A percentile compares a stretch with the other conserved stretches of the same genome.
Evolutionary conservation across 1,140 invertebrate species (phyloP).

Genomic region (Drosophila tristis): DNA sequence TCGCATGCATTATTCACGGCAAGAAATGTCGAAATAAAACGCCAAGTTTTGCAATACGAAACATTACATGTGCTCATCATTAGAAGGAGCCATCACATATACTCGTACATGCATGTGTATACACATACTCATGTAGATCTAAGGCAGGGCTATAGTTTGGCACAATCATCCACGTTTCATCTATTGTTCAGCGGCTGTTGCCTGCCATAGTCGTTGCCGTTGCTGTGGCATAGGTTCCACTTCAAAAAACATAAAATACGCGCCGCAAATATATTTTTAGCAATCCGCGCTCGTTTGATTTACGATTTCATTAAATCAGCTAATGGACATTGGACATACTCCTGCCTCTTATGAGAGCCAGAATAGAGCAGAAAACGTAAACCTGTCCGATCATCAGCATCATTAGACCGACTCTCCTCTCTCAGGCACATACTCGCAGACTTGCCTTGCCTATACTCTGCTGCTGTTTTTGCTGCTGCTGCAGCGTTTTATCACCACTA

Average conservation of each 20-base stretch:
- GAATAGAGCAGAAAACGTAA: conserved; percentile 38
- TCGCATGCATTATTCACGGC: conserved; percentile 74
- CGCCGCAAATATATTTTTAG: conserved; percentile 69
- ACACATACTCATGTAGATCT: conserved; percentile 10
- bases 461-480: conserved; percentile 16
- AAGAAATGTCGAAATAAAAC: conserved; percentile 78
- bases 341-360: conserved; percentile 34
- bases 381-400: conserved; percentile 58
- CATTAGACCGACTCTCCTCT: conserved; percentile 1
- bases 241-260: conserved; percentile 83
- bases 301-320: conserved; percentile 83
- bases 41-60: conserved; percentile 79
- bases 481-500: conserved; percentile 37
- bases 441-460: conserved; percentile 21
- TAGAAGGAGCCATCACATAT: conserved; percentile 45
- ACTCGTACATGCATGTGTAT: conserved; percentile 9
- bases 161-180: conserved; percentile 80
- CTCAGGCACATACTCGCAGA: conserved; percentile 36
- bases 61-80: conserved; percentile 81
- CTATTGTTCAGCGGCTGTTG: conserved; percentile 66
- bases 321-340: conserved; percentile 75
- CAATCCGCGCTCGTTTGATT: conserved; percentile 80
- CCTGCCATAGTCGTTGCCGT: conserved; percentile 26
- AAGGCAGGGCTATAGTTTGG: conserved; percentile 47
- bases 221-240: conserved; percentile 76